A percentile compares a stretch with the other conserved stretches of the same genome.
Conservation (phyloP, 2,888 invertebrate genomes). For the Ophion slaviceki region DNA sequence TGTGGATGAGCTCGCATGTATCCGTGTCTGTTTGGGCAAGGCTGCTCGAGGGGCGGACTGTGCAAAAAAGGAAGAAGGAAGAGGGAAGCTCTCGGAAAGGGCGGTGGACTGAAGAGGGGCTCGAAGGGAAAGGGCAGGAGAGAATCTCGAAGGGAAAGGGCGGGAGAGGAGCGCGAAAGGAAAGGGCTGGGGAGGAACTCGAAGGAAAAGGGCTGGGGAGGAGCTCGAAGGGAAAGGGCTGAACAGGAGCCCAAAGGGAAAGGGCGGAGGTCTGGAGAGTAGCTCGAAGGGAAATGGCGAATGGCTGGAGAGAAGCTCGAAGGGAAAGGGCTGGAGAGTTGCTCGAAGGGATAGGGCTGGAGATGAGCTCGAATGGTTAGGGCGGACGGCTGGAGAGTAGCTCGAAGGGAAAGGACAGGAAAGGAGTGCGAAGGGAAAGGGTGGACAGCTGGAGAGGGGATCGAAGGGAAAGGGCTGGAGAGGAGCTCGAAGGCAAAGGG, state of each 20-base stretch:
- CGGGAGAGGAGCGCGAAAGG: not conserved
- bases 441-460: not conserved
- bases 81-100: not conserved
- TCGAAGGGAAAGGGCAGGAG: not conserved
- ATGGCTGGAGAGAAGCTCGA: too few relatives aligned
- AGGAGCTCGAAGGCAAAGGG: constrained; percentile 6
- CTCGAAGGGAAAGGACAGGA: too few relatives aligned
- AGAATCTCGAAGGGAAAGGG: not conserved
- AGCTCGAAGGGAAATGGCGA: too few relatives aligned
- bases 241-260: constrained; percentile 14
- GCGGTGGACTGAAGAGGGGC: not conserved
- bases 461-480: not conserved
- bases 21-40: constrained; percentile 15
- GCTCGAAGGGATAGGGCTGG: too few relatives aligned
- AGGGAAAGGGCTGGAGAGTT: too few relatives aligned
- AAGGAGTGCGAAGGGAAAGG: not conserved
- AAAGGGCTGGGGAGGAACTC: too few relatives aligned
- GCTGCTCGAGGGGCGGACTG: constrained; percentile 1
- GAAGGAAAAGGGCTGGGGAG: not conserved
- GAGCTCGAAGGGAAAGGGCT: constrained; percentile 48
- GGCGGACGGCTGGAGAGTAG: not conserved
- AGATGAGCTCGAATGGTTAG: too few relatives aligned
- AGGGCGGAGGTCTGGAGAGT: not conserved
- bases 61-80: constrained; percentile 23
- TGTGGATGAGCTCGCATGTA: not conserved